phyloP scores from a whole-genome alignment of 2,888 invertebrate genomes.

The Synergus itoensis region DNA sequence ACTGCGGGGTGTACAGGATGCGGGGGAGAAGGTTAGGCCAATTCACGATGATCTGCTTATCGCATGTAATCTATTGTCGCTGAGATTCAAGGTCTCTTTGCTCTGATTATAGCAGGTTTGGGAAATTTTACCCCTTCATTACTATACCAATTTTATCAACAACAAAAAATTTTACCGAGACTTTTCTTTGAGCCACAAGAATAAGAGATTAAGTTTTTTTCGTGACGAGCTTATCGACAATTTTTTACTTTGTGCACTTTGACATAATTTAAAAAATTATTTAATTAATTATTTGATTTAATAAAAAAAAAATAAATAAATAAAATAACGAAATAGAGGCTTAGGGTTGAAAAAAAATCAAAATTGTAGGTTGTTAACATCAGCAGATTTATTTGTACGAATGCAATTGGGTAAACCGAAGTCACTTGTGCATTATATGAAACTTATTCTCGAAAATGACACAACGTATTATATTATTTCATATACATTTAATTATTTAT shows the following conservation, averaged over 20 bases:
- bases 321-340: no score
- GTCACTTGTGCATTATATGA: not conserved
- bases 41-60: slow-evolving; percentile 68
- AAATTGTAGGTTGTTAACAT: not conserved
- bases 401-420: slow-evolving; percentile 2
- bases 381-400: not conserved
- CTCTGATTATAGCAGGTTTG: slow-evolving; percentile 53
- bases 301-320: not conserved
- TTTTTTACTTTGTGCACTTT: no score
- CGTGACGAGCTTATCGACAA: no score
- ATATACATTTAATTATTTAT: slow-evolving; percentile 3
- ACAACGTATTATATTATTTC: not conserved
- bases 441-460: not conserved
- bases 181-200: not conserved
- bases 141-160: not conserved
- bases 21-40: slow-evolving; percentile 72
- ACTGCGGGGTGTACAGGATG: slow-evolving; percentile 73
- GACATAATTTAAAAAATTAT: no score
- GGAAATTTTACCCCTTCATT: slow-evolving; percentile 32
- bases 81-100: slow-evolving; percentile 71
- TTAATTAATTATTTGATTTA: no score
- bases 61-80: slow-evolving; percentile 67
- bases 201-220: not conserved
- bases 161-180: not conserved
- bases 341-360: not conserved